Conservation (phyloP, 1,140 invertebrate species). For the Choristoneura fumiferana region DNA sequence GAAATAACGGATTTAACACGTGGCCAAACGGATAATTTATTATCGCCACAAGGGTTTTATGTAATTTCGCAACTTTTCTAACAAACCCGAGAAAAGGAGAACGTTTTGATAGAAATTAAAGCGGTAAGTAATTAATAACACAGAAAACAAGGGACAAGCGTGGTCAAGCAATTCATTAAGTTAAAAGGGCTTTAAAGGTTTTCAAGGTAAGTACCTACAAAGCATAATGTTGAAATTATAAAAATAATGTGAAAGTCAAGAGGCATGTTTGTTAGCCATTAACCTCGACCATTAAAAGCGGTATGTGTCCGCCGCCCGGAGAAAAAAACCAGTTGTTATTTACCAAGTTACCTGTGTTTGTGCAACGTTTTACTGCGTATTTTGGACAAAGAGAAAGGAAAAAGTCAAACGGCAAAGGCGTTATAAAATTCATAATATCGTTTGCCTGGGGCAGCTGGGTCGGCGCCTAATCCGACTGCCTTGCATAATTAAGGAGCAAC, state of each 20-base stretch:
- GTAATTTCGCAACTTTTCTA: too few species aligned
- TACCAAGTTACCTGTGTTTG: not conserved
- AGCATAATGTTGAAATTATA: not conserved
- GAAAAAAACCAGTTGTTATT: too few species aligned
- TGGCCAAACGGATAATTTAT: too few species aligned
- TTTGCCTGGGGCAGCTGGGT: not conserved
- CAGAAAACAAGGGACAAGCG: constrained; percentile 4
- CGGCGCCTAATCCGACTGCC: constrained; percentile 1
- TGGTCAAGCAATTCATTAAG: constrained; percentile 28
- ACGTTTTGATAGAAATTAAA: too few species aligned
- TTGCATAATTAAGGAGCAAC: constrained; percentile 1
- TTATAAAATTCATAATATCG: constrained; percentile 17
- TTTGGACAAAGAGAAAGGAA: not conserved
- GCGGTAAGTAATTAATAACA: too few species aligned
- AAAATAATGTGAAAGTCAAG: not conserved
- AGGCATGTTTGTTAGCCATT: not conserved
- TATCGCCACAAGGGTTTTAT: too few species aligned
- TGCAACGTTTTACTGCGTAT: not conserved
- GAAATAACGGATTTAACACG: too few species aligned
- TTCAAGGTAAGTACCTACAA: not conserved
- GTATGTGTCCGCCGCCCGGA: too few species aligned
- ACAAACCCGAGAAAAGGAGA: too few species aligned
- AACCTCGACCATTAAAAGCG: not conserved
- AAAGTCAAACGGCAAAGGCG: not conserved
- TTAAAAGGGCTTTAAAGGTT: constrained; percentile 19